phyloP scores from a whole-genome alignment of 2,888 invertebrate genomes.

The Ligdia adustata region DNA sequence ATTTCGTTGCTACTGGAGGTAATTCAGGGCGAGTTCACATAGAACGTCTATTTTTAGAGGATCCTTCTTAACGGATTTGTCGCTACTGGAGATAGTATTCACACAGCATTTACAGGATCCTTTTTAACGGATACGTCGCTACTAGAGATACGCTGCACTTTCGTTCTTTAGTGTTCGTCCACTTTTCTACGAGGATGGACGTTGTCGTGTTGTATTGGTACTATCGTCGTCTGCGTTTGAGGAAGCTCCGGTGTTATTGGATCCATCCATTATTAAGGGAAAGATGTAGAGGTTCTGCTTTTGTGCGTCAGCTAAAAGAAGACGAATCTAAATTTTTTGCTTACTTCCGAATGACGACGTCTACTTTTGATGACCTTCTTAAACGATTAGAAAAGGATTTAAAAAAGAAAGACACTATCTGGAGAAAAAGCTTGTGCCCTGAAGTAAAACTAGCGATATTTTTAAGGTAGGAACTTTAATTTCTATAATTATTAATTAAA shows the following conservation, averaged over 20 bases:
- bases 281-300: constrained; percentile 29
- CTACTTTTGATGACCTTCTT: constrained; percentile 32
- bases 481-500: constrained; percentile 20
- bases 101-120: too few relatives aligned
- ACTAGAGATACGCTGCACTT: constrained; percentile 5
- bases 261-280: constrained; percentile 32
- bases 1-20: too few relatives aligned
- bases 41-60: too few relatives aligned
- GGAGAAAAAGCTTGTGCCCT: constrained; percentile 30
- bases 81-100: too few relatives aligned
- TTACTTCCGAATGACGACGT: constrained; percentile 28
- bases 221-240: constrained; percentile 34
- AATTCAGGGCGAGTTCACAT: too few relatives aligned
- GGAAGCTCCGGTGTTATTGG: constrained; percentile 36
- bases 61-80: too few relatives aligned
- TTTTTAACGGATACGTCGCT: neutral
- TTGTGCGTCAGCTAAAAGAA: constrained; percentile 32
- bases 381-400: constrained; percentile 35
- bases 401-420: constrained; percentile 30
- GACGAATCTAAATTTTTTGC: constrained; percentile 33
- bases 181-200: constrained; percentile 4
- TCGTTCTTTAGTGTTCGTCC: constrained; percentile 4
- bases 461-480: constrained; percentile 22
- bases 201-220: constrained; percentile 37
- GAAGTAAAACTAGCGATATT: constrained; percentile 26